Evolutionary conservation across 2,888 invertebrate genomes (phyloP), one percentile per base, ranked within the genome.

Genomic region (Caenorhabditis japonica): DNA sequence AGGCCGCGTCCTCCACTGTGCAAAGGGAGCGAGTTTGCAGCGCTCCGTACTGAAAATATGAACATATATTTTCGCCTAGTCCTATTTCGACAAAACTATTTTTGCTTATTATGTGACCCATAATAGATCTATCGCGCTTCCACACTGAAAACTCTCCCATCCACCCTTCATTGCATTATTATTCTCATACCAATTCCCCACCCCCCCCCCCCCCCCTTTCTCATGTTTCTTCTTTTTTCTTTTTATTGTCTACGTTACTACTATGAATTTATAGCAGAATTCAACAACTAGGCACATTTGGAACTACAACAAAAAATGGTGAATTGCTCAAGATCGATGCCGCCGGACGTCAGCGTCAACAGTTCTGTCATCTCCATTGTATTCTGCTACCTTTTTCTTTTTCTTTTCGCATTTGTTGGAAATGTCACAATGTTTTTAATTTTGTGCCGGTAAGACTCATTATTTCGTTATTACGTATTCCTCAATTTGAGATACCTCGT

Each of bases 391-490:
- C 21, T 72, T 8, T 51, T 78, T 17, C 79, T 84, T 1, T 85
- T 85, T 66, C 17, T 82, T 21, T 47, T 85, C 30, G 82, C 85
- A 3, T 75, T 83, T 47, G 62, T 83, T 38, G 85, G 85, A 52
- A 85, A 85, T 69, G 61, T 76, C 46, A 76, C 77, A 19, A 83
- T 85, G 84, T 83, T 85, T 43, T 53, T 83, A 19, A 85, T 85
- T 27, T 59, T 85, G 25, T 76, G 80, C 58, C 79, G 85, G 85
- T 84, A 15, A 38, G 74, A n/a, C n/a, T n/a, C n/a, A n/a, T n/a
- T n/a, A n/a, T n/a, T n/a, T n/a, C n/a, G n/a, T n/a, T n/a, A n/a
- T n/a, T n/a, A n/a, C n/a, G n/a, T n/a, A n/a, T n/a, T n/a, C n/a
- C n/a, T n/a, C n/a, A n/a, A n/a, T n/a, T n/a, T n/a, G n/a, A n/a